Percentiles rank a stretch among this genome's conserved stretches.
These are phyloP conservation scores for Ips typographus DNA, from an alignment of 1,140 invertebrate species.

Conservation along the genomic window DNA sequence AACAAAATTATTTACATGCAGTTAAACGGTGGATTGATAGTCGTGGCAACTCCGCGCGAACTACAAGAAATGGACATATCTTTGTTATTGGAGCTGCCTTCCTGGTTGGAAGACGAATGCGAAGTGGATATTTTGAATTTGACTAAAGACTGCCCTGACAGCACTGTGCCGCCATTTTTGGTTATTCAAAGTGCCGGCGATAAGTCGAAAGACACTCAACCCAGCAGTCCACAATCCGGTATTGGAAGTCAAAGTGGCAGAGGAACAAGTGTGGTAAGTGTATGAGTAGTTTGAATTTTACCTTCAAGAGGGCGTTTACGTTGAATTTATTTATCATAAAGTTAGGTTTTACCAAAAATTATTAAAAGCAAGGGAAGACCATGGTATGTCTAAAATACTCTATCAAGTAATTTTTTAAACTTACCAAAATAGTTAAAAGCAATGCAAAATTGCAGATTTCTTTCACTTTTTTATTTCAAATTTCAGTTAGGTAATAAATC, in stretches of 20 bases:
- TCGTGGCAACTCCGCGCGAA: slow-evolving; percentile 92
- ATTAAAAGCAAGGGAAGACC: too few species aligned
- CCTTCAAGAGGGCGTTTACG: too few species aligned
- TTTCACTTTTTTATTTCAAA: too few species aligned
- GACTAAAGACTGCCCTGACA: slow-evolving; percentile 63
- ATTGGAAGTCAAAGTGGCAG: slow-evolving; percentile 82
- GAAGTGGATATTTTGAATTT: slow-evolving; percentile 90
- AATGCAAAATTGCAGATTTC: too few species aligned
- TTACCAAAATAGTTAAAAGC: too few species aligned
- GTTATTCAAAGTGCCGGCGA: slow-evolving; percentile 88
- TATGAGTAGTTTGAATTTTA: too few species aligned
- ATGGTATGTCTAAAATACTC: too few species aligned
- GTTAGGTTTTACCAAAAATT: too few species aligned
- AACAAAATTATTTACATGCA: slow-evolving; percentile 47
- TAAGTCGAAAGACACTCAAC: slow-evolving; percentile 56
- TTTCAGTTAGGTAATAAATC: too few species aligned
- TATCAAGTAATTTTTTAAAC: too few species aligned
- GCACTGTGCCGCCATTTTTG: slow-evolving; percentile 81
- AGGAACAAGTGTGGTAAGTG: slow-evolving; percentile 78
- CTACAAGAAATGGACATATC: slow-evolving; percentile 98
- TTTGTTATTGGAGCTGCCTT: slow-evolving; percentile 81
- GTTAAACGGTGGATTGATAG: slow-evolving; percentile 80
- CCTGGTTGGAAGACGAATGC: slow-evolving; percentile 93
- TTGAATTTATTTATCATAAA: too few species aligned
- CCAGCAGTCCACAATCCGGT: slow-evolving; percentile 64